Percentiles rank a stretch among this genome's conserved stretches.
Evolutionary conservation across 1,140 invertebrate genomes (phyloP).

Genomic region (Halesus radiatus): DNA sequence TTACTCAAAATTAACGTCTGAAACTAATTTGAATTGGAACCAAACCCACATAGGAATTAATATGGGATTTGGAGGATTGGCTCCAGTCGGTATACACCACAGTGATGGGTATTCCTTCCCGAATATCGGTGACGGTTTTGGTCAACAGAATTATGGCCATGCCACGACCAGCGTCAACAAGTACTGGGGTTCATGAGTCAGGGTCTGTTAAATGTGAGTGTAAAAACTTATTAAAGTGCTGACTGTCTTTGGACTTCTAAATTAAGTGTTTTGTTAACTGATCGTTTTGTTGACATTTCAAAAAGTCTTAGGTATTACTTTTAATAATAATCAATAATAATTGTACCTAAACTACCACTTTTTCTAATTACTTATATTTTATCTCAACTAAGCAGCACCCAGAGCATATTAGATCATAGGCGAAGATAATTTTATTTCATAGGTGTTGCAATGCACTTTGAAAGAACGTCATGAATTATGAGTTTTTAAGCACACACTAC

Average conservation of each 20-base stretch:
- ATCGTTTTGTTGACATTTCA: too few species aligned
- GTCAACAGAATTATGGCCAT: constrained; percentile 66
- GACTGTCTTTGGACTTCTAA: too few species aligned
- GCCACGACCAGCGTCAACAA: constrained; percentile 65
- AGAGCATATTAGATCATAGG: too few species aligned
- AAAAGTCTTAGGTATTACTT: too few species aligned
- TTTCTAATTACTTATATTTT: too few species aligned
- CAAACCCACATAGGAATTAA: constrained; percentile 67
- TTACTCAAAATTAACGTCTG: constrained; percentile 66
- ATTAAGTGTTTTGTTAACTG: too few species aligned
- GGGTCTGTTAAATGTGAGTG: too few species aligned
- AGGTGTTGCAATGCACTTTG: not conserved
- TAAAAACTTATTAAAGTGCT: too few species aligned
- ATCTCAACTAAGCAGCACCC: too few species aligned
- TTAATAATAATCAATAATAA: too few species aligned
- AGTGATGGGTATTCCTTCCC: constrained; percentile 60
- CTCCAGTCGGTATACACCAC: constrained; percentile 59
- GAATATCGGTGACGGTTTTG: constrained; percentile 66
- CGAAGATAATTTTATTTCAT: too few species aligned
- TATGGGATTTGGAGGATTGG: constrained; percentile 65
- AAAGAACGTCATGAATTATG: not conserved
- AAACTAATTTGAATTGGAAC: constrained; percentile 66
- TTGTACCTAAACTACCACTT: too few species aligned
- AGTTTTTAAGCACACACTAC: not conserved
- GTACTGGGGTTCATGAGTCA: constrained; percentile 64